Evolutionary conservation across 2,113 vertebrate species (phyloP), one percentile per base, ranked within the genome.

Genomic region (Delphinus delphis): DNA sequence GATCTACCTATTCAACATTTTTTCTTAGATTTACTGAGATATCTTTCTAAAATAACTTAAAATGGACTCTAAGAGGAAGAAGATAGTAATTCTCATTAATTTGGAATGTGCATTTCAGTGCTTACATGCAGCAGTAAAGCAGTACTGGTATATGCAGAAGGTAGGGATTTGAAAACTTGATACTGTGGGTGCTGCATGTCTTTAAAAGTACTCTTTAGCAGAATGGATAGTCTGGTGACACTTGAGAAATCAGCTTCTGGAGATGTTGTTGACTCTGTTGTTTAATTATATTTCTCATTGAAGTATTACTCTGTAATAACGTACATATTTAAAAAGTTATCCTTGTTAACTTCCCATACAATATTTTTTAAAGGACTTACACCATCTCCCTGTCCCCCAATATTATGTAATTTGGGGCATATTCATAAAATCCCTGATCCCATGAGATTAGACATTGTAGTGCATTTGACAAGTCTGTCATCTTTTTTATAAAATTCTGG

Each of bases 271-370:
- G 80, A 15, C 26, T 77, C 4, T 58, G 33, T 88, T 67, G 6
- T 88, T 93, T 97, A 81, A 83, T 96, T 97, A 83, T 33, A 73
- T 87, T 97, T 96, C 33, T 95, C 14, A 23, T 76, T 81, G 33
- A 93, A 86, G 71, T 93, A 84, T 94, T 94, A 82, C 31, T 90
- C 58, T 53, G n/a, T 82, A 68, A 84, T 87, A 26, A 6, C 9
- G 50, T 91, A 33, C 65, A 10, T 79, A 93, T 71, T 97, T 95
- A 44, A 26, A 82, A 97, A 93, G 63, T 95, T 58, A 28, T 25
- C 9, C 1, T 0, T 79, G 20, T 74, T 95, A 89, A 90, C 65
- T 90, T 62, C 3, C 36, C 47, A 53, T 86, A 80, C 6, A 67
- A 3, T 71, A 8, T 90, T 84, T 97, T 96, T 97, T 33, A 53